These are phyloP conservation scores for Kryptolebias marmoratus DNA, from an alignment of 2,113 vertebrate genomes.

Conservation along the genomic window DNA sequence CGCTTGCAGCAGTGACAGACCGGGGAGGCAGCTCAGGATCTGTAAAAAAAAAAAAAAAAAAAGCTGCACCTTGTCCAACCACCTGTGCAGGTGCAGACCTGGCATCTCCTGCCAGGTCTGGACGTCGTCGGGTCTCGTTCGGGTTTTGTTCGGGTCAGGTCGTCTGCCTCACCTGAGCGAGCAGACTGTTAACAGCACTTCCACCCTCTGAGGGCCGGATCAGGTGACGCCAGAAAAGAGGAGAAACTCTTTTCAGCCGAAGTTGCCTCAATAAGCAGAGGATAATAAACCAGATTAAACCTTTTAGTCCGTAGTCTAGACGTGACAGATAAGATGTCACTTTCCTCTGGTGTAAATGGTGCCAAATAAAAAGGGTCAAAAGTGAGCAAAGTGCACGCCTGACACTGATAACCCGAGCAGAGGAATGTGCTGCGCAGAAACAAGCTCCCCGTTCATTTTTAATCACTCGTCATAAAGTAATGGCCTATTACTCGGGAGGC, in stretches of 20 bases:
- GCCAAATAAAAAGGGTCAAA: constrained; percentile 6
- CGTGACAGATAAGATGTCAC: constrained; percentile 5
- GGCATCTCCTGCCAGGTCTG: no score
- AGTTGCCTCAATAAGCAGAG: no score
- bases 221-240: not conserved
- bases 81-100: constrained; percentile 34
- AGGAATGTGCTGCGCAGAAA: constrained; percentile 11
- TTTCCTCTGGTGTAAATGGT: constrained; percentile 29
- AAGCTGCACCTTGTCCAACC: constrained; percentile 17
- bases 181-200: constrained; percentile 52
- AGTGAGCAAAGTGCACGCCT: constrained; percentile 29
- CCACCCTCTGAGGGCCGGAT: constrained; percentile 38
- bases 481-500: constrained; percentile 15
- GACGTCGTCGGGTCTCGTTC: no score
- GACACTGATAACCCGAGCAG: constrained; percentile 7
- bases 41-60: not conserved
- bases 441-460: not conserved
- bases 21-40: constrained; percentile 26
- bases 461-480: no score
- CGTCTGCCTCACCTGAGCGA: constrained; percentile 6
- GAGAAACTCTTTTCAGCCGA: no score
- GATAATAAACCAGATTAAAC: no score
- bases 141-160: no score
- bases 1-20: constrained; percentile 47
- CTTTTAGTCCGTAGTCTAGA: no score